Evolutionary conservation across 2,113 vertebrate genomes (phyloP).

Genomic region (Clupea harengus): DNA sequence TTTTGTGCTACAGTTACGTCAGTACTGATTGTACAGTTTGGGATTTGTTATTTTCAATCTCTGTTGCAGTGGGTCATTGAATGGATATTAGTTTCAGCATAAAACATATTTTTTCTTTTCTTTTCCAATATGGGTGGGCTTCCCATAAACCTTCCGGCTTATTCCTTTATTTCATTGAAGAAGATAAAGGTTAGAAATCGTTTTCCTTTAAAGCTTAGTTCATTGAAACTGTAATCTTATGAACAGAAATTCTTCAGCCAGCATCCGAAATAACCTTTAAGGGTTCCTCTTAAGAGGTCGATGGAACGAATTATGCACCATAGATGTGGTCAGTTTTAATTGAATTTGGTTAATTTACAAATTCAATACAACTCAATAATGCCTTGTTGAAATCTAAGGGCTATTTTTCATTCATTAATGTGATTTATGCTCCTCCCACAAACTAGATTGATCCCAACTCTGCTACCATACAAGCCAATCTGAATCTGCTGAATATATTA

Average conservation of each 20-base stretch:
- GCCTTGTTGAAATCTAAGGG: not conserved
- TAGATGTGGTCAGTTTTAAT: constrained; percentile 11
- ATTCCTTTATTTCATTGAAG: not conserved
- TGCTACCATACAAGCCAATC: not conserved
- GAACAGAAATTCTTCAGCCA: not conserved
- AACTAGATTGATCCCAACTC: not conserved
- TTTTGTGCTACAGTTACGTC: not conserved
- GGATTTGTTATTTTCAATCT: not conserved
- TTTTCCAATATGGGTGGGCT: not conserved
- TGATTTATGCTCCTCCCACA: not conserved
- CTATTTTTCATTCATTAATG: not conserved
- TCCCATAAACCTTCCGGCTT: not conserved
- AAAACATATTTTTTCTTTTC: not conserved
- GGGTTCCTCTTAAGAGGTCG: not conserved
- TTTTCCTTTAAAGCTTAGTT: not conserved
- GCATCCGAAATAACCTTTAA: not conserved
- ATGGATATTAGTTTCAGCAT: not conserved
- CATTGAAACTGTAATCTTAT: not conserved
- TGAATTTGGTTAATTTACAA: not conserved
- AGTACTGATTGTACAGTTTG: not conserved
- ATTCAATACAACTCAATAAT: not conserved
- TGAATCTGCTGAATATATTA: not conserved
- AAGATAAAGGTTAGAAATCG: not conserved
- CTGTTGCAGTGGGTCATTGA: not conserved
- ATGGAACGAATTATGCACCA: not conserved